Percentiles rank a stretch among this genome's conserved stretches.
Conservation (phyloP, 92 coral and sea anemone genomes). For the Montipora capitata region DNA sequence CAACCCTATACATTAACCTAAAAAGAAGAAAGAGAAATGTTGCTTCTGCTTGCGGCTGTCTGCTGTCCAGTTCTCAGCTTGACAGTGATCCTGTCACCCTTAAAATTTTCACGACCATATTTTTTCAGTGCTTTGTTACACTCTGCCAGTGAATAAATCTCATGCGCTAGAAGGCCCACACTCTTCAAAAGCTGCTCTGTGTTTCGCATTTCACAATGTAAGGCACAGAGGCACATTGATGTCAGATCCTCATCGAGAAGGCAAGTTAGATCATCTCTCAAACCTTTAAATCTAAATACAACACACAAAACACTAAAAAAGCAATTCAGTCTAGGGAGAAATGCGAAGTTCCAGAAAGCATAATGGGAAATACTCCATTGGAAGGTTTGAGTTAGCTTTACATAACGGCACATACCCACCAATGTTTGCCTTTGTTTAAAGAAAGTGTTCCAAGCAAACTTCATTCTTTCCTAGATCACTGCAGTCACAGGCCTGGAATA, state of each 20-base stretch:
- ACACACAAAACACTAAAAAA: too few species aligned
- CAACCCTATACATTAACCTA: too few species aligned
- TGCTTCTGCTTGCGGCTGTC: too few species aligned
- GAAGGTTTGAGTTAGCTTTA: too few species aligned
- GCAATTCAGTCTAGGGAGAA: too few species aligned
- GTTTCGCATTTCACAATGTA: conserved; percentile 35
- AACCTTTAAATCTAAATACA: conserved; percentile 4
- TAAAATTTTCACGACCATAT: conserved; percentile 22
- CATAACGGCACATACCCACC: not conserved
- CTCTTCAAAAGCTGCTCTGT: conserved; percentile 36
- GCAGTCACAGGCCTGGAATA: conserved; percentile 25
- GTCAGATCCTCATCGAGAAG: conserved; percentile 22
- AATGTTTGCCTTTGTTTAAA: too few species aligned
- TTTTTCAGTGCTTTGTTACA: too few species aligned
- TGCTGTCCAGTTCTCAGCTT: conserved; percentile 32
- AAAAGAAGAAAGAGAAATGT: too few species aligned
- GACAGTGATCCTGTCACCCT: conserved; percentile 10
- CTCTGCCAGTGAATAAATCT: not conserved
- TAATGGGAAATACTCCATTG: too few species aligned
- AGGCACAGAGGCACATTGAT: conserved; percentile 34
- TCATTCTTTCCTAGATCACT: conserved; percentile 28
- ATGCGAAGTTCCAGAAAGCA: too few species aligned
- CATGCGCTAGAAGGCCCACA: conserved; percentile 11
- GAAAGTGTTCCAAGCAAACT: conserved; percentile 23
- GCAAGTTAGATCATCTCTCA: not conserved